Evolutionary conservation across 2,113 vertebrate species (phyloP).

Genomic region (Psettodes erumei): DNA sequence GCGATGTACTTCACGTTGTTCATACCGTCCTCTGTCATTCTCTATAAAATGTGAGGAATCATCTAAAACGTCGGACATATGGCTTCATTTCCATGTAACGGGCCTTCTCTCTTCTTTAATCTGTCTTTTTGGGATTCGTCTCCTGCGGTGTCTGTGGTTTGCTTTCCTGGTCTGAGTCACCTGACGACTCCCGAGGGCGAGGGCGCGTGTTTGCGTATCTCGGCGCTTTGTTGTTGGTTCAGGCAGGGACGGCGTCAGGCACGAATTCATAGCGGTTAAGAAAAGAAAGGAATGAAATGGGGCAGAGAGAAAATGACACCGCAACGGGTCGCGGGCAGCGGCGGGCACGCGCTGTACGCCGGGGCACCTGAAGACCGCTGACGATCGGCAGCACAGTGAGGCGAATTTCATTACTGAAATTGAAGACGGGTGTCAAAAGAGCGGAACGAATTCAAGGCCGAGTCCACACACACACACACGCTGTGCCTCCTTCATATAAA

Average conservation of each 20-base stretch:
- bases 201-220: constrained; percentile 11
- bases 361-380: constrained; percentile 14
- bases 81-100: too few relatives aligned
- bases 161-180: constrained; percentile 27
- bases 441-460: neutral
- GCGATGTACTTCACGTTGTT: too few relatives aligned
- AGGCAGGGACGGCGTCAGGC: constrained; percentile 5
- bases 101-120: constrained; percentile 13
- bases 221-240: constrained; percentile 25
- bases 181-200: neutral
- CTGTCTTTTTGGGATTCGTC: constrained; percentile 10
- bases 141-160: constrained; percentile 2
- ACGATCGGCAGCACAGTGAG: constrained; percentile 18
- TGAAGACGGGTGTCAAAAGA: neutral
- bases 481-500: neutral
- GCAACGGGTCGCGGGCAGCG: constrained; percentile 17
- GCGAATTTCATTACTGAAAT: constrained; percentile 11
- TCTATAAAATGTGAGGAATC: too few relatives aligned
- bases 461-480: too few relatives aligned
- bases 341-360: constrained; percentile 11
- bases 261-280: neutral
- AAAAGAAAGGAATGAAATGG: too few relatives aligned
- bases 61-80: too few relatives aligned
- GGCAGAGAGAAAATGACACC: constrained; percentile 6
- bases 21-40: too few relatives aligned